A percentile compares a stretch with the other conserved stretches of the same genome.
Evolutionary conservation across 2,797 vertebrate species (phyloP).

Genomic region (Labeo calbasu): DNA sequence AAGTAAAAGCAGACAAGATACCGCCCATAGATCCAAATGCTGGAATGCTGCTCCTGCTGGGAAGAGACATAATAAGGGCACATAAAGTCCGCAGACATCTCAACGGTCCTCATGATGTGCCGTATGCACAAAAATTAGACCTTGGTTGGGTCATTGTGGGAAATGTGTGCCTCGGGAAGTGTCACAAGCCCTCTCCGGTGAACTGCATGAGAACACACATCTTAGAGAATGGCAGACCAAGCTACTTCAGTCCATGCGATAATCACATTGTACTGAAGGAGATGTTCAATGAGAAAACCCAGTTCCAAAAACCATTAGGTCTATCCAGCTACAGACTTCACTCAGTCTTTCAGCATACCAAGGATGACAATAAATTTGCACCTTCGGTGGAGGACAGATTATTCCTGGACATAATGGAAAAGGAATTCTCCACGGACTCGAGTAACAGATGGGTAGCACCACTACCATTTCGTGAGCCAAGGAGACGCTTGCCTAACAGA

Average conservation of each 20-base stretch:
- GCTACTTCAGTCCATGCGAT: constrained; percentile 13
- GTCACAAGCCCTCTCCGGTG: not conserved
- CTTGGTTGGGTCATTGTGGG: constrained; percentile 24
- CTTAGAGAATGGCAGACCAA: not conserved
- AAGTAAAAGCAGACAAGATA: not conserved
- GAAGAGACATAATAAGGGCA: not conserved
- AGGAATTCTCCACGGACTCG: not conserved
- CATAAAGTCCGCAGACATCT: not conserved
- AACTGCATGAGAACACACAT: constrained; percentile 1
- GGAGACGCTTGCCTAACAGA: not conserved
- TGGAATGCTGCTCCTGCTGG: constrained; percentile 11
- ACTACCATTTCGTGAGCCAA: not conserved
- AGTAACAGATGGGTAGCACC: constrained; percentile 11
- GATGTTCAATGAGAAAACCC: not conserved
- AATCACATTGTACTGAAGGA: constrained; percentile 19
- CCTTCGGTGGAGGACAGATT: not conserved
- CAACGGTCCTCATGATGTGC: constrained; percentile 2
- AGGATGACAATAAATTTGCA: not conserved
- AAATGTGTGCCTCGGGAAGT: constrained; percentile 6
- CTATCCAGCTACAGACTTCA: not conserved
- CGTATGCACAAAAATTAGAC: constrained; percentile 29
- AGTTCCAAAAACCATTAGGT: not conserved
- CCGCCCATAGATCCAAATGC: not conserved
- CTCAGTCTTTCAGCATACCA: constrained; percentile 1
- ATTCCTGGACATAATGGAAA: not conserved